A percentile compares a stretch with the other conserved stretches of the same genome.
Conservation (phyloP, 2,113 vertebrate species). For the Diadophis punctatus region DNA sequence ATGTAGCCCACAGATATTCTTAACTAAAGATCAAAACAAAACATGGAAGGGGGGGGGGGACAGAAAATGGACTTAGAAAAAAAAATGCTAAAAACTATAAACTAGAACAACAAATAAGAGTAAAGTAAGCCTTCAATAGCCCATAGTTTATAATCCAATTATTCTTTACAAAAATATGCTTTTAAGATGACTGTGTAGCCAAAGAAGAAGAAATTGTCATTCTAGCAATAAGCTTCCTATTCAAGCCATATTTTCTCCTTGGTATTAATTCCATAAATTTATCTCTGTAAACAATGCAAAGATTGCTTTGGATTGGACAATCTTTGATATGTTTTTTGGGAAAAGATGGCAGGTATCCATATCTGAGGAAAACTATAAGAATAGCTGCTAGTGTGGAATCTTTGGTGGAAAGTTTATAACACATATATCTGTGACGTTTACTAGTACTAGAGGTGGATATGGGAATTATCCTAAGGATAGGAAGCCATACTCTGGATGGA, state of each 20-base stretch:
- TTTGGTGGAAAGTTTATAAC: not conserved
- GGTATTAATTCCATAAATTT: not conserved
- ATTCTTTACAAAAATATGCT: not conserved
- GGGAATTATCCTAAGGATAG: not conserved
- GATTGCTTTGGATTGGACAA: not conserved
- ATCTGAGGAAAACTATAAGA: not conserved
- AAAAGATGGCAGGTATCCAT: not conserved
- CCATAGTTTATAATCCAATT: not conserved
- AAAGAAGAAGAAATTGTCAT: not conserved
- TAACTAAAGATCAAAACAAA: constrained; percentile 54
- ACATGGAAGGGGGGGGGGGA: too few relatives aligned
- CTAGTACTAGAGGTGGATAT: not conserved
- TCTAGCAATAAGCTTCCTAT: not conserved
- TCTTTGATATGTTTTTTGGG: not conserved
- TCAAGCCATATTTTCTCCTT: not conserved
- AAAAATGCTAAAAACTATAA: not conserved
- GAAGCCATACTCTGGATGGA: not conserved
- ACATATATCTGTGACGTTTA: not conserved
- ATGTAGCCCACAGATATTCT: constrained; percentile 37
- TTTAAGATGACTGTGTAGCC: not conserved
- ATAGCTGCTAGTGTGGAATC: not conserved
- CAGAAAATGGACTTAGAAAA: not conserved
- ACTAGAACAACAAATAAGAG: not conserved
- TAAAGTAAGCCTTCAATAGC: constrained; percentile 27
- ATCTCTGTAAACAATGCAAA: not conserved